Evolutionary conservation across 2,797 vertebrate genomes (phyloP).

Genomic region (Spatula versicolor): DNA sequence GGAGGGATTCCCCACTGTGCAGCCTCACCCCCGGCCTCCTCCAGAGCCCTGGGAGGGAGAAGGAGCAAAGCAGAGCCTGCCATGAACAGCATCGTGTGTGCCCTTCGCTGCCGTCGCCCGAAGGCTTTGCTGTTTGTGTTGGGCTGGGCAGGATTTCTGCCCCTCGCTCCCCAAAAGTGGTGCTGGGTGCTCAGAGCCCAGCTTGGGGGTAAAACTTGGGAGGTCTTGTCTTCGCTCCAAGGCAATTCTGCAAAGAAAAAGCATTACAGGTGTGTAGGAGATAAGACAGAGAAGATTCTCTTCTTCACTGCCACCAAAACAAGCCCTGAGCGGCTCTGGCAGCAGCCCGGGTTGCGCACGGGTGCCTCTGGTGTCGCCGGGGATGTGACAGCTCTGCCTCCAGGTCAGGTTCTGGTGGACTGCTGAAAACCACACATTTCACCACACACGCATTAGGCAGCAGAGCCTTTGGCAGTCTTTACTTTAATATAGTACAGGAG

Average conservation of each 20-base stretch:
- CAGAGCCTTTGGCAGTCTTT: rapidly evolving
- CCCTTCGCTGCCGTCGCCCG: too few relatives aligned
- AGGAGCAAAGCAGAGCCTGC: neutral
- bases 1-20: neutral
- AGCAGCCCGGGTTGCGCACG: neutral
- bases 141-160: neutral
- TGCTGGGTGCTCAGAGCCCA: neutral
- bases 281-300: neutral
- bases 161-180: neutral
- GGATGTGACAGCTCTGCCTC: neutral
- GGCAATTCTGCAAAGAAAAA: neutral
- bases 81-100: too few relatives aligned
- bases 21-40: neutral
- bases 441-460: rapidly evolving
- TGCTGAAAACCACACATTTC: neutral
- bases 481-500: neutral
- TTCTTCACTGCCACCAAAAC: too few relatives aligned
- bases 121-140: neutral
- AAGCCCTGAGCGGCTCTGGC: neutral
- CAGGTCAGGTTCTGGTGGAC: neutral
- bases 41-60: neutral
- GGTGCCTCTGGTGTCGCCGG: neutral
- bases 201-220: neutral
- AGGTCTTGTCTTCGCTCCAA: neutral
- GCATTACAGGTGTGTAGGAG: neutral